Evolutionary conservation across 2,797 vertebrate genomes (phyloP), one percentile per base, ranked within the genome.

Genomic region (Crenuchus spilurus): DNA sequence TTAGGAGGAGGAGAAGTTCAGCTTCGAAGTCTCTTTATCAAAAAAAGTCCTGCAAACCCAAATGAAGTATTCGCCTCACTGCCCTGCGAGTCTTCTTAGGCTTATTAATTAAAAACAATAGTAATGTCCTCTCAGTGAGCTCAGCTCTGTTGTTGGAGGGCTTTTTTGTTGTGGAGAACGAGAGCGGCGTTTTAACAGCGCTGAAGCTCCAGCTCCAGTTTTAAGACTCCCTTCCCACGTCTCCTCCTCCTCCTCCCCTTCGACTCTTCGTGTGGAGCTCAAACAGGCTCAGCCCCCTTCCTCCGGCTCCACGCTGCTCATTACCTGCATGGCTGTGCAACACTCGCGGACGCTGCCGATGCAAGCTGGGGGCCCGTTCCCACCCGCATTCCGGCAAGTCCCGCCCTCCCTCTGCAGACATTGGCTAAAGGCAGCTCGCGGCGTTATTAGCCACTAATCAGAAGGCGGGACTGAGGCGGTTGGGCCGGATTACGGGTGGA

Each of bases 221-320:
- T 93, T 96, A 96, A 95, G 89, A 80, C 88, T 87, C 82, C 84
- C 84, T 81, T 80, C 81, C 80, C 61, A 64, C 85, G 80, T 86
- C 83, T 74, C 88, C 83, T 28, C 63, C 69, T 74, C 51, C 70
- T 69, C 66, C 75, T 80, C 71, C 91, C 87, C 85, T 87, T 89
- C 84, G 72, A 76, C 83, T 82, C 85, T 83, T 83, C 88, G 90
- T 84, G 81, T 83, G 85, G 87, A 76, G 87, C 87, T 87, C 85
- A 73, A 86, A 92, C 48, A 37, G 93, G 91, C 84, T 93, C 94
- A 86, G 88, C 93, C 95, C 95, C 94, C 90, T 94, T 94, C 90
- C 90, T 92, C 51, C 63, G 57, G 30, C 24, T 80, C 75, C 80
- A 77, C 80, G 78, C 77, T 76, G 77, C 66, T 80, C 80, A 73